These are phyloP conservation scores for Meteorus sp. DNA, from an alignment of 1,140 invertebrate genomes.

Conservation along the genomic window DNA sequence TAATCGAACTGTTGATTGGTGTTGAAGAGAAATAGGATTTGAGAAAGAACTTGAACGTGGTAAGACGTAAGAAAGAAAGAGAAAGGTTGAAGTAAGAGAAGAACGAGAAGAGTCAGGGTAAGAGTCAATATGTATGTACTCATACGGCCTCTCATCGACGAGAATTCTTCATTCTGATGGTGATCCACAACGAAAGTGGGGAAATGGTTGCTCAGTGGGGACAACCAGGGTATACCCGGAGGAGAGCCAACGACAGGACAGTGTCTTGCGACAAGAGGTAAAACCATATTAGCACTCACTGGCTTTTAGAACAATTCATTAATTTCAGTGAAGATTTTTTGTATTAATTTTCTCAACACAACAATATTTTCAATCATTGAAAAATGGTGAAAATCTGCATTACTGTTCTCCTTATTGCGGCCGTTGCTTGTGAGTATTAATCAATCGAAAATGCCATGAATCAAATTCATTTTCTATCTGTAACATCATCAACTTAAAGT, in stretches of 20 bases:
- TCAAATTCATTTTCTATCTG: slow-evolving; percentile 9
- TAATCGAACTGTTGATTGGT: too few relatives aligned
- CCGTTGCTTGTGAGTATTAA: too few relatives aligned
- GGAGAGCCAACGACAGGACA: slow-evolving; percentile 39
- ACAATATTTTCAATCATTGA: too few relatives aligned
- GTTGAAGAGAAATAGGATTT: too few relatives aligned
- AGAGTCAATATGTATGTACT: slow-evolving; percentile 18
- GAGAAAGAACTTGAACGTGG: background rate
- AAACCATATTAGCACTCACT: background rate
- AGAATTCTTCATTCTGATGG: slow-evolving; percentile 35
- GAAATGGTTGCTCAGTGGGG: slow-evolving; percentile 49
- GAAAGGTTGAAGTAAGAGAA: slow-evolving; percentile 28
- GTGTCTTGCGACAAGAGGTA: slow-evolving; percentile 43
- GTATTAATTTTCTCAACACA: too few relatives aligned
- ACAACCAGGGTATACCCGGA: slow-evolving; percentile 47
- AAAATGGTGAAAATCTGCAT: too few relatives aligned
- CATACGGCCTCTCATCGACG: slow-evolving; percentile 24
- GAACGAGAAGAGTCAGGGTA: slow-evolving; percentile 34
- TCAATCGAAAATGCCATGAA: too few relatives aligned
- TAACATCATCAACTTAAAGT: background rate
- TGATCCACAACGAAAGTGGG: slow-evolving; percentile 48
- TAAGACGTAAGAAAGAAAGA: slow-evolving; percentile 15
- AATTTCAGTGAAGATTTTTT: too few relatives aligned
- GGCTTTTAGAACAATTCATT: too few relatives aligned
- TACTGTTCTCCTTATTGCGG: too few relatives aligned